These are phyloP conservation scores for Seladonia tumulorum DNA, from an alignment of 2,888 invertebrate species.

Conservation along the genomic window DNA sequence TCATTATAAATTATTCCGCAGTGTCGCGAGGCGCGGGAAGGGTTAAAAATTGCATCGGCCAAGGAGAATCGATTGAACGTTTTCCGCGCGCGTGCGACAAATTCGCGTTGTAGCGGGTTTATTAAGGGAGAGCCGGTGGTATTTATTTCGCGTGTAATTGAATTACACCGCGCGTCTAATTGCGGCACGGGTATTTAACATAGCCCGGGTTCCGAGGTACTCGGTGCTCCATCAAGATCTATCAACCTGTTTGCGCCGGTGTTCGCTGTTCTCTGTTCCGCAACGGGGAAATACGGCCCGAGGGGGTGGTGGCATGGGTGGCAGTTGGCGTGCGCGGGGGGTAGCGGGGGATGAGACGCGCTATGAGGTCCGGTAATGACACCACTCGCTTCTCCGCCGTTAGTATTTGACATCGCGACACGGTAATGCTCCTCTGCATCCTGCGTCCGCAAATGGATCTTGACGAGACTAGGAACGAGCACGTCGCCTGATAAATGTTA, in stretches of 20 bases:
- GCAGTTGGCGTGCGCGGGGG: neutral
- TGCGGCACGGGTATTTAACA: slow-evolving; percentile 40
- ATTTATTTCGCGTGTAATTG: slow-evolving; percentile 39
- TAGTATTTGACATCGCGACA: slow-evolving; percentile 72
- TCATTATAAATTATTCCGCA: too few relatives aligned
- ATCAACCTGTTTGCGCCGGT: slow-evolving; percentile 65
- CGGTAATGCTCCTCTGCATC: slow-evolving; percentile 70
- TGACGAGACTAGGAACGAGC: slow-evolving; percentile 65
- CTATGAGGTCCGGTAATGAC: slow-evolving; percentile 73
- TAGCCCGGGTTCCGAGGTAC: slow-evolving; percentile 13
- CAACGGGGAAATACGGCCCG: slow-evolving; percentile 69
- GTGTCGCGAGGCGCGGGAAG: too few relatives aligned
- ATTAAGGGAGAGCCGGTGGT: neutral
- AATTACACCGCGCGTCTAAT: slow-evolving; percentile 46
- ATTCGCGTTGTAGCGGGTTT: neutral
- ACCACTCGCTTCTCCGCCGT: slow-evolving; percentile 70
- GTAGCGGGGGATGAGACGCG: slow-evolving; percentile 33
- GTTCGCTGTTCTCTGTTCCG: slow-evolving; percentile 60
- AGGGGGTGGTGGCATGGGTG: slow-evolving; percentile 9
- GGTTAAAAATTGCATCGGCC: neutral
- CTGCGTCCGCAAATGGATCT: slow-evolving; percentile 70
- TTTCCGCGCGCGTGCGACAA: neutral
- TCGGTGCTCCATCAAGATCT: slow-evolving; percentile 68
- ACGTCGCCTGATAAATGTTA: slow-evolving; percentile 67
- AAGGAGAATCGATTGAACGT: neutral